phyloP scores from a whole-genome alignment of 64 coral and sea anemone species.

The Porites australiensis region DNA sequence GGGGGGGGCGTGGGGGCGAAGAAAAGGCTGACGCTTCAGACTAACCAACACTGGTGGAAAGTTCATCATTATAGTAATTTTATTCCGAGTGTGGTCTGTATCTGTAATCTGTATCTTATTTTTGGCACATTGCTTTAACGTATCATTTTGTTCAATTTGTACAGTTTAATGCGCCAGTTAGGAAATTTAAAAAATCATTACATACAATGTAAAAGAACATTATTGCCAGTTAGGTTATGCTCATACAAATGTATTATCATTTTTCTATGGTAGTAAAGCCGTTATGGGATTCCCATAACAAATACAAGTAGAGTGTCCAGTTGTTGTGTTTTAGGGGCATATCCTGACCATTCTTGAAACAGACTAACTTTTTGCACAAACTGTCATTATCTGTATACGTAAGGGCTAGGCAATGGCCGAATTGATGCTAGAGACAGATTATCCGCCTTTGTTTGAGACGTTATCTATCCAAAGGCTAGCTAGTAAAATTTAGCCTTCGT shows the following conservation, averaged over 20 bases:
- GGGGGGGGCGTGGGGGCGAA: too few relatives aligned
- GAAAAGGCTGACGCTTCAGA: too few relatives aligned
- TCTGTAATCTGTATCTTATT: neutral
- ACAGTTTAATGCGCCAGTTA: neutral
- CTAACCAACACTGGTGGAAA: too few relatives aligned
- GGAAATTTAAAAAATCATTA: neutral
- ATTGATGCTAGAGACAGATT: too few relatives aligned
- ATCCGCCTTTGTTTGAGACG: too few relatives aligned
- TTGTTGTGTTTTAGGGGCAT: too few relatives aligned
- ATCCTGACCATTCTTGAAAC: neutral
- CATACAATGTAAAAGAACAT: neutral
- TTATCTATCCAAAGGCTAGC: too few relatives aligned
- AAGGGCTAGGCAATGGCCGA: too few relatives aligned
- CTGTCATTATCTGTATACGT: too few relatives aligned
- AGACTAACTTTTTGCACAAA: too few relatives aligned
- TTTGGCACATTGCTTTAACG: neutral
- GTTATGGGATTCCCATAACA: neutral
- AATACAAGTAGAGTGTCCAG: too few relatives aligned
- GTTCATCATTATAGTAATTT: neutral
- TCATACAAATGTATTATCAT: neutral
- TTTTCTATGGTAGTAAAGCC: neutral
- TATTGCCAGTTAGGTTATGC: constrained; percentile 13
- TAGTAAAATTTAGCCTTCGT: too few relatives aligned
- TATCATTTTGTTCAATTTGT: neutral
- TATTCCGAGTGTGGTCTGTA: neutral